These are phyloP conservation scores for Noturus placidus DNA, from an alignment of 2,113 vertebrate genomes.

Conservation along the genomic window DNA sequence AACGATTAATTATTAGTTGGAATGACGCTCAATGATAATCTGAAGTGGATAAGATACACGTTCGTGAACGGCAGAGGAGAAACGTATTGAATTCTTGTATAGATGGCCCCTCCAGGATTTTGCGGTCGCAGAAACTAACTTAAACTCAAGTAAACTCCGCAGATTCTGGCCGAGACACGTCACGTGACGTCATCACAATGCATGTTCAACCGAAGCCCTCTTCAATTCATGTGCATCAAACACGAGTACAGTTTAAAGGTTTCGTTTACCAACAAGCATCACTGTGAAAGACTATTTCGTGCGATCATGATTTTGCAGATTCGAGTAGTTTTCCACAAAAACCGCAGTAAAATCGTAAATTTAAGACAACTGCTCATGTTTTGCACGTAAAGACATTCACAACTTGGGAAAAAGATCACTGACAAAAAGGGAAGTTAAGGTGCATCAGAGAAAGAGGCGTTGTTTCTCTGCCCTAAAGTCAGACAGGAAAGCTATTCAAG, in stretches of 20 bases:
- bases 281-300: too few species aligned
- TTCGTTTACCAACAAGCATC: too few species aligned
- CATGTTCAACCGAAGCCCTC: too few species aligned
- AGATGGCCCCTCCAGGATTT: too few species aligned
- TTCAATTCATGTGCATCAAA: too few species aligned
- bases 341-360: neutral
- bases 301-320: too few species aligned
- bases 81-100: neutral
- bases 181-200: too few species aligned
- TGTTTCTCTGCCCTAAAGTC: neutral
- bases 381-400: neutral
- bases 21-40: neutral
- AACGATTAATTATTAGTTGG: neutral
- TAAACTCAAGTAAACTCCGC: too few species aligned
- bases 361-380: neutral
- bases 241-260: too few species aligned
- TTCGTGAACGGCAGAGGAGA: neutral
- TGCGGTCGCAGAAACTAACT: too few species aligned
- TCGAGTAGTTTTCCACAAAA: too few species aligned
- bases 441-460: neutral
- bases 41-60: neutral
- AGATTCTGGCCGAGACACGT: too few species aligned
- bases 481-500: neutral
- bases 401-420: neutral
- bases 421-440: neutral